phyloP scores from a whole-genome alignment of 2,113 vertebrate species.

The Shinisaurus crocodilurus region DNA sequence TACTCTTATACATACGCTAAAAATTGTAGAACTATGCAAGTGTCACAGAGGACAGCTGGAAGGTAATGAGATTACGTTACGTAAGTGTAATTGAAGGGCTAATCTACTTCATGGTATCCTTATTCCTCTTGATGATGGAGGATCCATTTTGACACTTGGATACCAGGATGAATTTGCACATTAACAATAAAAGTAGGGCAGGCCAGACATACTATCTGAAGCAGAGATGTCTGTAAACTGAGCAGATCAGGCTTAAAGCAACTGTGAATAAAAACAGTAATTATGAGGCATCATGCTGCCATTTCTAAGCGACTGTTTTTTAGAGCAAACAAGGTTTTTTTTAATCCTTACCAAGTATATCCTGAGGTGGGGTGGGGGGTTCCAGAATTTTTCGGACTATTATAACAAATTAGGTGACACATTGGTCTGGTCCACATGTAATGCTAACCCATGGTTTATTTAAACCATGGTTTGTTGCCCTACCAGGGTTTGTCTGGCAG shows the following conservation, averaged over 20 bases:
- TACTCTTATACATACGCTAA: not conserved
- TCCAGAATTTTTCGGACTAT: not conserved
- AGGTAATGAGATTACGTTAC: constrained; percentile 59
- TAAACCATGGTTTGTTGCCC: no score
- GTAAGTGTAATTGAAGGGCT: not conserved
- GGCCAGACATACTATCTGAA: not conserved
- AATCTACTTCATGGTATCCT: constrained; percentile 11
- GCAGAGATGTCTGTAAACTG: not conserved
- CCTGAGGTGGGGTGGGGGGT: no score
- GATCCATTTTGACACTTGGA: not conserved
- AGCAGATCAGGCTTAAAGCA: not conserved
- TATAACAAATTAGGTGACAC: constrained; percentile 14
- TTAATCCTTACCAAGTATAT: not conserved
- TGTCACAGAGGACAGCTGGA: constrained; percentile 38
- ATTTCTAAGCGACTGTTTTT: not conserved
- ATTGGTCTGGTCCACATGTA: no score
- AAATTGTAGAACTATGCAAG: constrained; percentile 39
- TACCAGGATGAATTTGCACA: not conserved
- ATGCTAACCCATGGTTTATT: no score
- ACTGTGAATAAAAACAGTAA: not conserved
- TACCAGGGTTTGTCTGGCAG: no score
- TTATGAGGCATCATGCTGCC: not conserved
- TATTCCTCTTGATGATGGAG: constrained; percentile 8
- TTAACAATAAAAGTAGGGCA: constrained; percentile 7
- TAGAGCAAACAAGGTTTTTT: not conserved